A percentile compares a stretch with the other conserved stretches of the same genome.
Conservation (phyloP, 2,888 invertebrate species). For the Drosophila ustulata region DNA sequence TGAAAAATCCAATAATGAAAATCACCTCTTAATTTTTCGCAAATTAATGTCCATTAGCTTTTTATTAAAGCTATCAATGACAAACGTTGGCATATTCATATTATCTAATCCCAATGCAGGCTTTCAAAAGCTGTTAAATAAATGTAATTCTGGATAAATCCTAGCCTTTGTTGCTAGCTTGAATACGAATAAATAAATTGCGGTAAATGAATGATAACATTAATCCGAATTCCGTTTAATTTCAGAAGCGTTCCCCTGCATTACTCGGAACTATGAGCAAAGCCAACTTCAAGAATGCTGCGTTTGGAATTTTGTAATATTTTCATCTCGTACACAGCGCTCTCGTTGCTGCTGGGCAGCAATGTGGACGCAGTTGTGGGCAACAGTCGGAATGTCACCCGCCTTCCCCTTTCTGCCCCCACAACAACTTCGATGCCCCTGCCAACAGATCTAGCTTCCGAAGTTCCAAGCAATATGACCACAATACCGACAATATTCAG, state of each 20-base stretch:
- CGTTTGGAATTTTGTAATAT: constrained; percentile 26
- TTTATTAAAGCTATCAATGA: too few species aligned
- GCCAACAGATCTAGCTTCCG: background rate
- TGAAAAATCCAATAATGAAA: background rate
- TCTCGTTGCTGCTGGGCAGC: constrained; percentile 19
- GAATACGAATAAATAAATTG: background rate
- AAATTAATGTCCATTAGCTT: background rate
- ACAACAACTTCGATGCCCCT: background rate
- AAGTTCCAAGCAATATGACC: background rate
- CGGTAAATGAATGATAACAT: background rate
- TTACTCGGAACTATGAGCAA: constrained; percentile 31
- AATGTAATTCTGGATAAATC: too few species aligned
- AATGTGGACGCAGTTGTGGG: constrained; percentile 10
- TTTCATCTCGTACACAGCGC: constrained; percentile 19
- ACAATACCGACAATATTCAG: background rate
- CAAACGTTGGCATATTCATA: too few species aligned
- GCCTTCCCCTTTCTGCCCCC: background rate
- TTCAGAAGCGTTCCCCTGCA: constrained; percentile 12
- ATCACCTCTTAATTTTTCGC: background rate
- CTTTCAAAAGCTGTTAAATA: background rate
- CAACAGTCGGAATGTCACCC: background rate
- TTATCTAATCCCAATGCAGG: too few species aligned
- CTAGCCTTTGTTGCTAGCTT: too few species aligned
- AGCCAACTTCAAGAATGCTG: constrained; percentile 34
- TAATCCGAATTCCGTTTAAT: constrained; percentile 3